phyloP scores from a whole-genome alignment of 2,797 vertebrate genomes.

The Poecilia picta region DNA sequence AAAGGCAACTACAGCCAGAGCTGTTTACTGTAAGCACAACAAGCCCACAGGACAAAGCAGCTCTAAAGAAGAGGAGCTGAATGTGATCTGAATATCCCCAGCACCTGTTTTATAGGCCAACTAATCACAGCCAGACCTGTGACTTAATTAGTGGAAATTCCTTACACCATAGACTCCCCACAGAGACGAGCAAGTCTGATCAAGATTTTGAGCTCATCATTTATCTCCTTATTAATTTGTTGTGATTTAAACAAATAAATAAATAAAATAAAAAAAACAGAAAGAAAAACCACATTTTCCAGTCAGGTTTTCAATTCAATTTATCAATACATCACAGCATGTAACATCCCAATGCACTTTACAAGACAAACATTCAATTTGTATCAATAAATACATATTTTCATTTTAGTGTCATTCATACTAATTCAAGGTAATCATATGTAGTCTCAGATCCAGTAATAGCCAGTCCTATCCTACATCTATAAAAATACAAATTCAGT shows the following conservation, averaged over 20 bases:
- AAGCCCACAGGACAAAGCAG: conserved; percentile 25
- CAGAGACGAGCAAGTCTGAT: neutral
- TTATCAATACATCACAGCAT: neutral
- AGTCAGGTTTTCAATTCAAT: neutral
- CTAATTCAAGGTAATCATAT: neutral
- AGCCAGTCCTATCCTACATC: neutral
- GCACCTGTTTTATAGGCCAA: conserved; percentile 49
- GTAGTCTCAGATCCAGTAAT: neutral
- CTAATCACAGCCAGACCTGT: conserved; percentile 48
- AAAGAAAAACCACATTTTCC: neutral
- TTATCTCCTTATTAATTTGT: neutral
- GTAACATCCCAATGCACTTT: neutral
- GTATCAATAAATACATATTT: neutral
- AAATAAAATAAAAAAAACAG: neutral
- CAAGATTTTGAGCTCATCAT: neutral
- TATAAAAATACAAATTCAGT: neutral
- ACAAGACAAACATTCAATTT: neutral
- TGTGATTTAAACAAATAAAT: too few relatives aligned
- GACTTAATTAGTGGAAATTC: conserved; percentile 27
- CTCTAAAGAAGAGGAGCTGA: conserved; percentile 26
- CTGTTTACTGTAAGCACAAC: conserved; percentile 14
- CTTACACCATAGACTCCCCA: neutral
- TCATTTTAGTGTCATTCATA: neutral
- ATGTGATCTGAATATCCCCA: neutral
- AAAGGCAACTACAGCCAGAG: conserved; percentile 16